Conservation (phyloP, 2,113 vertebrate species). For the Ophiodon elongatus region DNA sequence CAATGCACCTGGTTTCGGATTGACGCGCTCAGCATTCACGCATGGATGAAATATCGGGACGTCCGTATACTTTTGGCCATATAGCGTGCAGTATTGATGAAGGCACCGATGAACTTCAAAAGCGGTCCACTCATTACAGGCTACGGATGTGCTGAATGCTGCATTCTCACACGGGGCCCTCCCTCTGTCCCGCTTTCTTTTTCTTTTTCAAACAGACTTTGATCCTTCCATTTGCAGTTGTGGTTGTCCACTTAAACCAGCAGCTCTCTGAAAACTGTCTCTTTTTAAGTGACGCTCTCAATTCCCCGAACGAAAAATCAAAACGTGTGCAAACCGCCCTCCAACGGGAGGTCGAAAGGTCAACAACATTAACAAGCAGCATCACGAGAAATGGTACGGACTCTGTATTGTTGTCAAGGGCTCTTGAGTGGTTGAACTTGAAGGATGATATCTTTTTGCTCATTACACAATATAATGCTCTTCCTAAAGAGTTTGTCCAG, state of each 20-base stretch:
- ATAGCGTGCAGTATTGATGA: neutral
- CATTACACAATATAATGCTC: neutral
- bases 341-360: neutral
- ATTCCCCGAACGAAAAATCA: slow-evolving; percentile 12
- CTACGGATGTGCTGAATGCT: slow-evolving; percentile 2
- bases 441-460: neutral
- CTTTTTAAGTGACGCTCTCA: slow-evolving; percentile 38
- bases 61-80: neutral
- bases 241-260: slow-evolving; percentile 42
- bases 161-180: neutral
- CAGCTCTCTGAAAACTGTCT: slow-evolving; percentile 47
- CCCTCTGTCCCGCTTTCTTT: slow-evolving; percentile 21
- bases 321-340: slow-evolving; percentile 4
- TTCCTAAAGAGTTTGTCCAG: neutral
- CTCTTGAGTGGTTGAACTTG: neutral
- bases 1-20: neutral
- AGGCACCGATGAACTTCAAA: slow-evolving; percentile 10
- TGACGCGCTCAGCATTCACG: neutral
- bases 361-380: slow-evolving; percentile 30
- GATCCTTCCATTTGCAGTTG: slow-evolving; percentile 42
- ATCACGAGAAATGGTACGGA: neutral
- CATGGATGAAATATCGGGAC: neutral
- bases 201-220: slow-evolving; percentile 45
- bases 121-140: neutral
- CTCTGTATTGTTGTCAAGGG: slow-evolving; percentile 6